Conservation (phyloP, 2,797 vertebrate species). For the Morus bassanus region DNA sequence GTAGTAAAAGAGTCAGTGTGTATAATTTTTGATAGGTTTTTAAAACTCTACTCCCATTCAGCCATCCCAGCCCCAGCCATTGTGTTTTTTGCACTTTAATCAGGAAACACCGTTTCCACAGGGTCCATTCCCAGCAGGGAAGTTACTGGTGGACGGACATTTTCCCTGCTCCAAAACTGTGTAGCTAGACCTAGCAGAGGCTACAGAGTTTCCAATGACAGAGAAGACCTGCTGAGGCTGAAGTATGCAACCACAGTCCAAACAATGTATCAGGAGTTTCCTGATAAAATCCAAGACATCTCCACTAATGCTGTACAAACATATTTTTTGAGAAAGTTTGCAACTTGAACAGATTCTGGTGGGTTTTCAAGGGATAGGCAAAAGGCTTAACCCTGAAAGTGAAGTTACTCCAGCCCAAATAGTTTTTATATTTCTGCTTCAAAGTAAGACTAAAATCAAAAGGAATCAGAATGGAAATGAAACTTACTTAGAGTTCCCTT, state of each 20-base stretch:
- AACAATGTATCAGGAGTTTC: not conserved
- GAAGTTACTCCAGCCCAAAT: not conserved
- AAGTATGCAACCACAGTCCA: not conserved
- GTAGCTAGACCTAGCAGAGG: not conserved
- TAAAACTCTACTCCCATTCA: not conserved
- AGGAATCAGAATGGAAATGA: conserved; percentile 4
- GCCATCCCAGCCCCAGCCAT: not conserved
- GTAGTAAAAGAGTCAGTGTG: not conserved
- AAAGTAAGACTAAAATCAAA: not conserved
- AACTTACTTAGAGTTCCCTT: not conserved
- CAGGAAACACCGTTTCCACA: not conserved
- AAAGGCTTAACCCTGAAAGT: not conserved
- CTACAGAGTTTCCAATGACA: not conserved
- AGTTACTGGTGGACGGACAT: not conserved
- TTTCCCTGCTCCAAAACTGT: not conserved
- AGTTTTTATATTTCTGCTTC: not conserved
- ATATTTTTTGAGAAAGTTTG: not conserved
- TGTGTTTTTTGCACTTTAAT: not conserved
- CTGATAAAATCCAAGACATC: not conserved
- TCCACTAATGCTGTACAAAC: not conserved
- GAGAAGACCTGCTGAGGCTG: not conserved
- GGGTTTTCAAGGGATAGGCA: not conserved
- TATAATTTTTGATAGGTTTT: not conserved
- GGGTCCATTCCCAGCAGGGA: not conserved
- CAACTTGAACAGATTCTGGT: not conserved